Base-by-base conservation (phyloP, 2,888 invertebrate genomes). In the Chloroclystis v-ata region DNA sequence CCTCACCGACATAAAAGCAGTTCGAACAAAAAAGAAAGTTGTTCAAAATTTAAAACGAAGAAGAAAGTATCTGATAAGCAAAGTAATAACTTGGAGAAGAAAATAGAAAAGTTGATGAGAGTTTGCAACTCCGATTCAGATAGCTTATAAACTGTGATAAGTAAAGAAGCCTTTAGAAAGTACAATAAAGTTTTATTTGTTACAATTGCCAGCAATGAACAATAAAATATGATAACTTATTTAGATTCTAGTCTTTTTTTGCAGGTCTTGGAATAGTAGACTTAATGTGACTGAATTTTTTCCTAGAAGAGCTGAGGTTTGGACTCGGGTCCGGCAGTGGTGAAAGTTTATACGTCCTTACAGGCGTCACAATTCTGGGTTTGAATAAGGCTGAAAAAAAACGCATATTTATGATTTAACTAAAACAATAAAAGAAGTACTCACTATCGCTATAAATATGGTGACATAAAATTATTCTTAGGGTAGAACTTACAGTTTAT, bases 231-330 rank as follows among this genome's bases (percentile, higher is more conserved):
- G n/a, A n/a, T 6, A 33, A 32, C 1, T n/a, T 33, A 16, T 35
- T 20, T 7, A n/a, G 14, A 33, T 20, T 35, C 14, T 59, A 74
- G 57, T 84, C 75, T 61, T 81, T 81, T 56, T 75, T 83, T 1
- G 61, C 52, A 5, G 59, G 77, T 58, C 77, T 71, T 1, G 87
- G 87, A 62, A 87, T 86, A 12, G 87, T 85, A 2, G 87, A 86
- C 54, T 86, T 86, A 7, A 86, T 57, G 37, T 85, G 83, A 47
- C 80, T 82, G 52, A 61, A 85, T 56, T 82, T 86, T 52, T 78
- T 84, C 49, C 63, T 80, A 1, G 75, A 66, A 1, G 72, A 63
- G 25, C 42, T 7, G 29, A 81, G 59, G 46, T 71, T 80, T 0
- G 81, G 75, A 47, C 76, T 82, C 0, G 64, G 54, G 28, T 76